A percentile compares a stretch with the other conserved stretches of the same genome.
These are phyloP conservation scores for Leptocoma aspasia DNA, from an alignment of 2,113 vertebrate species.

Conservation along the genomic window DNA sequence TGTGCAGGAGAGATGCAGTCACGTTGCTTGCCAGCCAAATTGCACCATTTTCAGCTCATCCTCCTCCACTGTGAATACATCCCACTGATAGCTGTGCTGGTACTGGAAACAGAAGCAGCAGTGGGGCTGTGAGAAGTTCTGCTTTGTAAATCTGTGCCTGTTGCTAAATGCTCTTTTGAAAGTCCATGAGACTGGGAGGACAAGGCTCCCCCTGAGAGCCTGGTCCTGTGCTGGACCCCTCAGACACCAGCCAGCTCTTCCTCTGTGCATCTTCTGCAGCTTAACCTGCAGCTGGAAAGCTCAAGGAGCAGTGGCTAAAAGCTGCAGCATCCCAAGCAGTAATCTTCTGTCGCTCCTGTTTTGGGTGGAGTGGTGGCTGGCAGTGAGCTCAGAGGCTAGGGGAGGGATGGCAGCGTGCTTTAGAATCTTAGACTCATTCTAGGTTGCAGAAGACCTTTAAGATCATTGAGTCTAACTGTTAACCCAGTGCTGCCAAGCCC, in stretches of 20 bases:
- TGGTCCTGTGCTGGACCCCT: not conserved
- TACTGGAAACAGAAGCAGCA: not conserved
- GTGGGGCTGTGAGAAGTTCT: not conserved
- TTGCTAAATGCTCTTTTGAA: not conserved
- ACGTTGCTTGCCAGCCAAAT: not conserved
- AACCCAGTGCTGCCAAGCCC: not conserved
- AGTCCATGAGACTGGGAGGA: not conserved
- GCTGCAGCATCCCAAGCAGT: not conserved
- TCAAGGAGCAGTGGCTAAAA: not conserved
- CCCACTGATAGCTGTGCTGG: not conserved
- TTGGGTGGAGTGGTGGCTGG: not conserved
- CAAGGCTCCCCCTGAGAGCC: not conserved
- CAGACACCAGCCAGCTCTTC: not conserved
- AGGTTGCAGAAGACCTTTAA: not conserved
- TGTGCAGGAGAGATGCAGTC: not conserved
- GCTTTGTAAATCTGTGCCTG: not conserved
- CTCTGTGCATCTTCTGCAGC: not conserved
- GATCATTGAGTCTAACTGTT: fast-evolving
- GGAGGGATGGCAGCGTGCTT: not conserved
- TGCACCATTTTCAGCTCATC: not conserved
- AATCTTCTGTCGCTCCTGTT: not conserved
- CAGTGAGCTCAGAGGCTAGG: not conserved
- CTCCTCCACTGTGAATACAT: not conserved
- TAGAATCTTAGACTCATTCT: not conserved
- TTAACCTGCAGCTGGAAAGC: not conserved